Conservation (phyloP, 1,140 invertebrate genomes). For the Drosophila rufa region DNA sequence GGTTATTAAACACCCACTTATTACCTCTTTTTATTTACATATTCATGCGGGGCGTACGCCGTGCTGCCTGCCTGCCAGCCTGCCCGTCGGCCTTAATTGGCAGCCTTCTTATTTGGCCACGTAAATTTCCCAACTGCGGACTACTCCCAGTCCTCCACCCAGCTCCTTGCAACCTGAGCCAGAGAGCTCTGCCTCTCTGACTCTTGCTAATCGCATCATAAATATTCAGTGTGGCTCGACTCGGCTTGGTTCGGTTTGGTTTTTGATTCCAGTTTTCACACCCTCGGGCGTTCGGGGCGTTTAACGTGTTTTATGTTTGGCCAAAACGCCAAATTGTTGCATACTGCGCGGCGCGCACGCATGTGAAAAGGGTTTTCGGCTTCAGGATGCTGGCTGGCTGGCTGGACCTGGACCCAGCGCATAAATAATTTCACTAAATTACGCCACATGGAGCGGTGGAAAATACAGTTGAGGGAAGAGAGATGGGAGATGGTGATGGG, state of each 20-base stretch:
- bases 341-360: conserved; percentile 70
- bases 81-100: conserved; percentile 67
- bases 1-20: conserved; percentile 85
- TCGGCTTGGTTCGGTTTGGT: conserved; percentile 35
- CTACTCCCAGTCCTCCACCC: conserved; percentile 7
- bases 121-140: conserved; percentile 49
- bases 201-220: conserved; percentile 80
- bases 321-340: conserved; percentile 66
- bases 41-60: conserved; percentile 79
- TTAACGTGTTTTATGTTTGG: conserved; percentile 78
- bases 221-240: conserved; percentile 73
- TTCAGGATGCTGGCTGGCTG: conserved; percentile 8
- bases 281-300: conserved; percentile 72
- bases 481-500: neutral
- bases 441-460: conserved; percentile 49
- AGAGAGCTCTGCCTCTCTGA: conserved; percentile 24
- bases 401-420: conserved; percentile 24
- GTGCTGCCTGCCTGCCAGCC: conserved; percentile 36
- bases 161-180: conserved; percentile 72
- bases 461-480: conserved; percentile 9
- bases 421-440: conserved; percentile 69
- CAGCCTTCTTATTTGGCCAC: conserved; percentile 70
- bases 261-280: conserved; percentile 81
- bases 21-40: conserved; percentile 84
- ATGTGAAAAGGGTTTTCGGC: conserved; percentile 51